Conservation (phyloP, 2,797 vertebrate species). For the Leptoclinus maculatus region DNA sequence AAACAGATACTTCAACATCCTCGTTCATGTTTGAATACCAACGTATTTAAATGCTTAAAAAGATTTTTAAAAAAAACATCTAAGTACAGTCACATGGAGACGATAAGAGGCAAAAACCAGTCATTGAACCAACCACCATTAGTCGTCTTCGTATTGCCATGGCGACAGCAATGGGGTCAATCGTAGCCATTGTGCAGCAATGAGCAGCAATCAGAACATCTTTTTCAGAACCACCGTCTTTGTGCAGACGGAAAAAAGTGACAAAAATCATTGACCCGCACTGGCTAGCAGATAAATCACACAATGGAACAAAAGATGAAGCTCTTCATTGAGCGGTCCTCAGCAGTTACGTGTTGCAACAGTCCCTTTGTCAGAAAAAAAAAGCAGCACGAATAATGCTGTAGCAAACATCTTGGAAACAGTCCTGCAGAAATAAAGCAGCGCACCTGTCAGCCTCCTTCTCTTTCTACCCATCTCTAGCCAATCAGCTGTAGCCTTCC, state of each 20-base stretch:
- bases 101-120: slow-evolving; percentile 11
- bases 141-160: slow-evolving; percentile 63
- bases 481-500: slow-evolving; percentile 62
- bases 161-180: slow-evolving; percentile 65
- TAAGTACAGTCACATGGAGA: neutral
- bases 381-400: slow-evolving; percentile 4
- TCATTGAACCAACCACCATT: slow-evolving; percentile 40
- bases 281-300: slow-evolving; percentile 48
- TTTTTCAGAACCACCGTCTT: slow-evolving; percentile 39
- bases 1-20: neutral
- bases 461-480: slow-evolving; percentile 27
- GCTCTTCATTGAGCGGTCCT: slow-evolving; percentile 40
- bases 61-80: slow-evolving; percentile 10
- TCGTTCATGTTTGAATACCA: slow-evolving; percentile 10
- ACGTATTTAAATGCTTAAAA: neutral
- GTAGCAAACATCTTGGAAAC: slow-evolving; percentile 33
- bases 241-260: slow-evolving; percentile 27
- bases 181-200: slow-evolving; percentile 54
- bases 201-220: slow-evolving; percentile 48
- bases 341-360: slow-evolving; percentile 26
- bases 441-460: slow-evolving; percentile 65
- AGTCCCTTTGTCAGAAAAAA: slow-evolving; percentile 20
- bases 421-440: slow-evolving; percentile 48
- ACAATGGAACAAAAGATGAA: slow-evolving; percentile 54
- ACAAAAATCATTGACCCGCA: slow-evolving; percentile 52